These are phyloP conservation scores for Cloeon dipterum DNA, from an alignment of 2,888 invertebrate species.

Conservation along the genomic window DNA sequence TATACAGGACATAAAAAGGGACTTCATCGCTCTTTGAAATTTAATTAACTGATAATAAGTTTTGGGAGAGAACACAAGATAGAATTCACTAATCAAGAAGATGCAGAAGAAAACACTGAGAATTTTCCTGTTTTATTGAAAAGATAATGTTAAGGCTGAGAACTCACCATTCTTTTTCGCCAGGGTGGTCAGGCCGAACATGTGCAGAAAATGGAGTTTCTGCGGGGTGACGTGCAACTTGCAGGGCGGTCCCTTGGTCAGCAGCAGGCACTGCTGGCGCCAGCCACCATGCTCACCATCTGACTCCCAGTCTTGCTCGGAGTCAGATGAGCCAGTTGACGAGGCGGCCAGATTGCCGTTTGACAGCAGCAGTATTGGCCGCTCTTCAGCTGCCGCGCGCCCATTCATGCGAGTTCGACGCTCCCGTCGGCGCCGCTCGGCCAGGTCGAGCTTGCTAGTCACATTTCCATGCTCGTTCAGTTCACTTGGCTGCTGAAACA, in stretches of 20 bases:
- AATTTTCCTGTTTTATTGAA: too few relatives aligned
- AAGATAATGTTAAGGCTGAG: too few relatives aligned
- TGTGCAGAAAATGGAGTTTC: slow-evolving; percentile 34
- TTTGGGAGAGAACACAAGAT: too few relatives aligned
- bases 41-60: neutral
- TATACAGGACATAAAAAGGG: neutral
- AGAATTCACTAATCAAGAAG: too few relatives aligned
- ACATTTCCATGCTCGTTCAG: too few relatives aligned
- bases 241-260: slow-evolving; percentile 26
- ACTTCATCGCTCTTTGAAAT: too few relatives aligned
- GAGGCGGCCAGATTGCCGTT: neutral
- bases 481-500: too few relatives aligned
- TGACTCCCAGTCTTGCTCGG: slow-evolving; percentile 22
- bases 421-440: slow-evolving; percentile 15
- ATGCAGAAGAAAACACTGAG: too few relatives aligned
- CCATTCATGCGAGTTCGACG: slow-evolving; percentile 6
- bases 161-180: slow-evolving; percentile 32
- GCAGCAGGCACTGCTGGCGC: slow-evolving; percentile 2
- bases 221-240: slow-evolving; percentile 23
- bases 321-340: slow-evolving; percentile 9
- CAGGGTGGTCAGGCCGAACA: slow-evolving; percentile 36
- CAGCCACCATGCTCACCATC: slow-evolving; percentile 17
- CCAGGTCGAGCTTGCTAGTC: slow-evolving; percentile 20
- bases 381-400: slow-evolving; percentile 1
- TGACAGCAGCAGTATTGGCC: neutral